These are phyloP conservation scores for Hyposoter didymator DNA, from an alignment of 2,888 invertebrate genomes.

Conservation along the genomic window DNA sequence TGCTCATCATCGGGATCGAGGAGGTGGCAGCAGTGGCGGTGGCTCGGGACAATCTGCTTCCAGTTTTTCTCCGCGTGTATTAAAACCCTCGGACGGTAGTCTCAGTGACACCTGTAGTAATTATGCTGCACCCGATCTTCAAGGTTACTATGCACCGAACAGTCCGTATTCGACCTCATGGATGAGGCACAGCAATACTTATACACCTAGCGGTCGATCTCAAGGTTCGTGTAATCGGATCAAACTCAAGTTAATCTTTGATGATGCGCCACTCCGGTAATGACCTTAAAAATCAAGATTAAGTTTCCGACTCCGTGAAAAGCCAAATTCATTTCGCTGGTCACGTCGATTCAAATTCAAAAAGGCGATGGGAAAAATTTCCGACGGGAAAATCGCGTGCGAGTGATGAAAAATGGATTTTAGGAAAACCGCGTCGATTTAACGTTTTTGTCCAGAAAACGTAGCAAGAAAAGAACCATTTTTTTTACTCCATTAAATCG, in stretches of 20 bases:
- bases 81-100: slow-evolving; percentile 89
- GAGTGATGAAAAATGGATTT: too few species aligned
- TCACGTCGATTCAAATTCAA: too few species aligned
- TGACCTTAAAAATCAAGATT: neutral
- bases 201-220: slow-evolving; percentile 82
- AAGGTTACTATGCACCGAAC: slow-evolving; percentile 82
- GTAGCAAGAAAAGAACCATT: neutral
- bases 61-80: slow-evolving; percentile 81
- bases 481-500: neutral
- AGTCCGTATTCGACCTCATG: slow-evolving; percentile 91
- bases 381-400: too few species aligned
- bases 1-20: slow-evolving; percentile 81
- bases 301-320: too few species aligned
- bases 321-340: too few species aligned
- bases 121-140: slow-evolving; percentile 87
- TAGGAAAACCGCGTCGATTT: neutral
- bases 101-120: slow-evolving; percentile 94
- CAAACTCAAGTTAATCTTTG: neutral
- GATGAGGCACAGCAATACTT: slow-evolving; percentile 92
- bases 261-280: neutral
- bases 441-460: neutral
- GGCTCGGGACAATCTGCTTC: slow-evolving; percentile 78
- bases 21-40: slow-evolving; percentile 74
- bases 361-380: too few species aligned
- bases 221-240: slow-evolving; percentile 74